phyloP scores from a whole-genome alignment of 2,888 invertebrate genomes.

The Drosophila phalerata region DNA sequence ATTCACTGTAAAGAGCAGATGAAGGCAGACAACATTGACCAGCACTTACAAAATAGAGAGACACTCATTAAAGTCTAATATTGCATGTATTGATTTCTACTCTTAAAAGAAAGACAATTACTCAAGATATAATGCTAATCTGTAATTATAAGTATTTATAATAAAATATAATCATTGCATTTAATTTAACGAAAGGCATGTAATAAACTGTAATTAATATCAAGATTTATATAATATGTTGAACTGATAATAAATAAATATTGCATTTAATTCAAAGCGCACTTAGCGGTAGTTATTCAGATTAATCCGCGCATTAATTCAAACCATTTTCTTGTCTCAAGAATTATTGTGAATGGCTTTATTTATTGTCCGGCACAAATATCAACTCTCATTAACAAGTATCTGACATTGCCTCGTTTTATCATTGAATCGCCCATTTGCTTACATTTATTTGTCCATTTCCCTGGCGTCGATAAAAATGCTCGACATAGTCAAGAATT shows the following conservation, averaged over 20 bases:
- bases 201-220: background rate
- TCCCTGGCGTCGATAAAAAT: constrained; percentile 8
- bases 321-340: background rate
- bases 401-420: constrained; percentile 10
- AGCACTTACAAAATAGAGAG: constrained; percentile 7
- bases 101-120: background rate
- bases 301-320: constrained; percentile 2
- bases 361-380: background rate
- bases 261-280: background rate
- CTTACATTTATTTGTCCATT: constrained; percentile 7
- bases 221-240: no score
- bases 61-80: constrained; percentile 20
- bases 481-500: constrained; percentile 2
- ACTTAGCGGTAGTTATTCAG: background rate
- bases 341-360: background rate
- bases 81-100: background rate
- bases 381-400: background rate
- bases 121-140: background rate
- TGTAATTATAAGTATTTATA: background rate
- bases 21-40: background rate
- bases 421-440: constrained; percentile 38
- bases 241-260: background rate
- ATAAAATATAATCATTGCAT: background rate
- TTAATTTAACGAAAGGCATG: no score
- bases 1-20: background rate